phyloP scores from a whole-genome alignment of 2,888 invertebrate species.

The Argyra leucocephala region DNA sequence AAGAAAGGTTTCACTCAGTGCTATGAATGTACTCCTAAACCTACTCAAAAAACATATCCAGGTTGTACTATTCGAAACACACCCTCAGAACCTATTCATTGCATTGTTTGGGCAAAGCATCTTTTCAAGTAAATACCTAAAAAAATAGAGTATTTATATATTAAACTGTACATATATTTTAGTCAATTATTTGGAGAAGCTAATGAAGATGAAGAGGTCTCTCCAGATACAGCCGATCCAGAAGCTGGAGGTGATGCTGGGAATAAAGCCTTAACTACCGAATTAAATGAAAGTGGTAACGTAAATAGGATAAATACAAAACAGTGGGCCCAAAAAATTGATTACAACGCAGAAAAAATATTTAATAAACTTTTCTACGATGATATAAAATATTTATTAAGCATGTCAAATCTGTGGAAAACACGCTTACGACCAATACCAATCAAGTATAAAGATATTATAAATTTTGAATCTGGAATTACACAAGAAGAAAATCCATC shows the following conservation, averaged over 20 bases:
- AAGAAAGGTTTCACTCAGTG: constrained; percentile 85
- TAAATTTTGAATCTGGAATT: constrained; percentile 38
- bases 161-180: constrained; percentile 28
- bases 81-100: constrained; percentile 97
- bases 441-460: constrained; percentile 58
- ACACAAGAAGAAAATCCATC: constrained; percentile 40
- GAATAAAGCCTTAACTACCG: constrained; percentile 46
- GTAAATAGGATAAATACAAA: constrained; percentile 64
- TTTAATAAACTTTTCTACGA: constrained; percentile 89
- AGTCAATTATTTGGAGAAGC: constrained; percentile 95
- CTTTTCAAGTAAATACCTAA: constrained; percentile 77
- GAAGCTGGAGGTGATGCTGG: constrained; percentile 71
- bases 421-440: constrained; percentile 77
- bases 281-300: constrained; percentile 42
- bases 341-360: constrained; percentile 74
- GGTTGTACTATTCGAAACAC: constrained; percentile 99
- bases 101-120: constrained; percentile 99
- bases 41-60: constrained; percentile 85
- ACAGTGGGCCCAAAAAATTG: constrained; percentile 74
- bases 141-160: too few species aligned
- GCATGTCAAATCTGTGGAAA: constrained; percentile 94
- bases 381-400: constrained; percentile 87
- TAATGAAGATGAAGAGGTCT: constrained; percentile 94
- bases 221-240: constrained; percentile 93
- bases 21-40: constrained; percentile 92